Evolutionary conservation across 2,888 invertebrate species (phyloP).

Genomic region (Myopa testacea): DNA sequence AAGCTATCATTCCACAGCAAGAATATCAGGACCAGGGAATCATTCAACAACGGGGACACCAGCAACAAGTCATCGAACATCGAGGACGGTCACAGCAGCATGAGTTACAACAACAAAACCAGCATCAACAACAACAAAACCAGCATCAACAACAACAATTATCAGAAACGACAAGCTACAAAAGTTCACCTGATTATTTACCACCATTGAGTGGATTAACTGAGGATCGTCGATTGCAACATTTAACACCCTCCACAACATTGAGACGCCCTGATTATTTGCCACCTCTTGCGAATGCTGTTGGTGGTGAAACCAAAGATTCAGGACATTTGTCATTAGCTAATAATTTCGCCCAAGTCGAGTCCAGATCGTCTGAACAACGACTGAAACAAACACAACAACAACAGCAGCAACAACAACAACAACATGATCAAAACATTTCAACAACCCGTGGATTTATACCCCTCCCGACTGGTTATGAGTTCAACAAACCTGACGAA

Average conservation of each 20-base stretch:
- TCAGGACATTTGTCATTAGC: neutral
- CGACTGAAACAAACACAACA: slow-evolving; percentile 7
- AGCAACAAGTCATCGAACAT: neutral
- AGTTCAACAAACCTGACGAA: slow-evolving; percentile 55
- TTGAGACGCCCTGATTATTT: no score
- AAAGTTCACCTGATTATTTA: neutral
- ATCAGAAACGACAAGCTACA: neutral
- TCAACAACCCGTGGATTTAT: neutral
- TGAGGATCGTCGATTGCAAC: no score
- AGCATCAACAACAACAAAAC: neutral
- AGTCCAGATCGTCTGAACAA: slow-evolving; percentile 7
- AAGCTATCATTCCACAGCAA: neutral
- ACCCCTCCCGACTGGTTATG: slow-evolving; percentile 56
- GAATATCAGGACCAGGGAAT: slow-evolving; percentile 4
- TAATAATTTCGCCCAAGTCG: neutral
- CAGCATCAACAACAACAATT: neutral
- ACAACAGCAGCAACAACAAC: neutral
- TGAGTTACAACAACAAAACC: neutral
- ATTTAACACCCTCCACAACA: no score
- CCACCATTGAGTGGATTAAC: neutral
- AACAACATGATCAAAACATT: neutral
- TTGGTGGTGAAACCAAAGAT: neutral
- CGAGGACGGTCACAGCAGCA: neutral
- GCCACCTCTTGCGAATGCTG: no score
- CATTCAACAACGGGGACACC: neutral